A percentile compares a stretch with the other conserved stretches of the same genome.
phyloP scores from a whole-genome alignment of 2,113 vertebrate species.

The Syngnathus typhle region DNA sequence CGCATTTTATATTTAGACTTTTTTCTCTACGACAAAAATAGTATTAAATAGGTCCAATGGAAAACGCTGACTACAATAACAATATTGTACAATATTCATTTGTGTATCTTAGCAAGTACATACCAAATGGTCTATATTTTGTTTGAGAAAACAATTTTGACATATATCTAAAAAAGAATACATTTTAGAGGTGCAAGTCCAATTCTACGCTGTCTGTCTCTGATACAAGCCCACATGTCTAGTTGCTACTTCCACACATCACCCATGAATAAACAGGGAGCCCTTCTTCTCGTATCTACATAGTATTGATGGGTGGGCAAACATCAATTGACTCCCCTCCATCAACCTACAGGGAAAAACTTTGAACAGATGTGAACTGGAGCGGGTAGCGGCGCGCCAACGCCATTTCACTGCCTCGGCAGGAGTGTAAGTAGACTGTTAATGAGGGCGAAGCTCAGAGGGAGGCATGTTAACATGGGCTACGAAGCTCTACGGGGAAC shows the following conservation, averaged over 20 bases:
- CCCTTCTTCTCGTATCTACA: background rate
- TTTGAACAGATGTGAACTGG: constrained; percentile 20
- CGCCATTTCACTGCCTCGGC: constrained; percentile 1
- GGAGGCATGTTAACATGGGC: constrained; percentile 27
- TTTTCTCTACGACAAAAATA: too few species aligned
- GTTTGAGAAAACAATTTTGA: too few species aligned
- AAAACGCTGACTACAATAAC: too few species aligned
- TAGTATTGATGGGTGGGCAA: background rate
- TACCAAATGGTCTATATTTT: too few species aligned
- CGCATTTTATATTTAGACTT: too few species aligned
- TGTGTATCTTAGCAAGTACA: too few species aligned
- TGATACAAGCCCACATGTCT: too few species aligned
- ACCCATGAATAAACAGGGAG: background rate
- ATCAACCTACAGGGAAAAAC: background rate
- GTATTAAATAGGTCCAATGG: too few species aligned
- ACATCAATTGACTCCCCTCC: background rate
- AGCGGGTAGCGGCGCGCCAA: constrained; percentile 19
- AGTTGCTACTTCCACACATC: background rate
- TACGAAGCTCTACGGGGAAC: constrained; percentile 31
- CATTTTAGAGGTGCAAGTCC: too few species aligned
- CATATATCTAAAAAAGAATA: too few species aligned
- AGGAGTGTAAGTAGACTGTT: constrained; percentile 20
- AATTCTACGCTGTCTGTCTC: too few species aligned
- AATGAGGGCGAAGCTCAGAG: constrained; percentile 33
- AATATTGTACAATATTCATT: too few species aligned